These are phyloP conservation scores for Myzus persicae DNA, from an alignment of 1,140 invertebrate genomes.

Conservation along the genomic window DNA sequence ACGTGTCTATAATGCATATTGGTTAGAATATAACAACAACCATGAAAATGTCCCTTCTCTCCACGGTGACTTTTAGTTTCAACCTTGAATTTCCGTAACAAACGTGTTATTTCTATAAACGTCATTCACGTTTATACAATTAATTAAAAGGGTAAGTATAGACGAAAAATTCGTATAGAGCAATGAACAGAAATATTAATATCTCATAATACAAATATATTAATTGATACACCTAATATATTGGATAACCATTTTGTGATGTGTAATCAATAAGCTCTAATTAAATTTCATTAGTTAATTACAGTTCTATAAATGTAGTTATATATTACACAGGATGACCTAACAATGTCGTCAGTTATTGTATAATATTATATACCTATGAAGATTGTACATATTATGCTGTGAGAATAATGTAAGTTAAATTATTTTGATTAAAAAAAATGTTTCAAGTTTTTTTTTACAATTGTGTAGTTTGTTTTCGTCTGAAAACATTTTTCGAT, in stretches of 20 bases:
- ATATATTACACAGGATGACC: neutral
- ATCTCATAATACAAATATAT: neutral
- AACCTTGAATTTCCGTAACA: neutral
- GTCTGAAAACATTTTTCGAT: too few relatives aligned
- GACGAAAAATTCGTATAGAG: neutral
- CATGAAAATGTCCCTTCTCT: neutral
- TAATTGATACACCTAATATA: neutral
- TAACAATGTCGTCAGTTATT: neutral
- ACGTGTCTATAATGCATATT: neutral
- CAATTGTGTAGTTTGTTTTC: too few relatives aligned
- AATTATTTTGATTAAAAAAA: too few relatives aligned
- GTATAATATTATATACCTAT: neutral
- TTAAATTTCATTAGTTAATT: neutral
- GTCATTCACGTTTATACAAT: neutral
- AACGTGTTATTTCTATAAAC: neutral
- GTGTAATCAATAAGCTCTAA: neutral
- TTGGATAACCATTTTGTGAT: neutral
- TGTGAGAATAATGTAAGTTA: too few relatives aligned
- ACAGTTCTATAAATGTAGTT: neutral
- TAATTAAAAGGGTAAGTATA: neutral
- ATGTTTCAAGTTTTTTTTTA: too few relatives aligned
- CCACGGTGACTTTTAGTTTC: neutral
- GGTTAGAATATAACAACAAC: neutral
- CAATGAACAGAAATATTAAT: neutral
- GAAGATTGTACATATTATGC: neutral